A percentile compares a stretch with the other conserved stretches of the same genome.
phyloP scores from a whole-genome alignment of 1,140 invertebrate species.

The Anthonomus grandis region DNA sequence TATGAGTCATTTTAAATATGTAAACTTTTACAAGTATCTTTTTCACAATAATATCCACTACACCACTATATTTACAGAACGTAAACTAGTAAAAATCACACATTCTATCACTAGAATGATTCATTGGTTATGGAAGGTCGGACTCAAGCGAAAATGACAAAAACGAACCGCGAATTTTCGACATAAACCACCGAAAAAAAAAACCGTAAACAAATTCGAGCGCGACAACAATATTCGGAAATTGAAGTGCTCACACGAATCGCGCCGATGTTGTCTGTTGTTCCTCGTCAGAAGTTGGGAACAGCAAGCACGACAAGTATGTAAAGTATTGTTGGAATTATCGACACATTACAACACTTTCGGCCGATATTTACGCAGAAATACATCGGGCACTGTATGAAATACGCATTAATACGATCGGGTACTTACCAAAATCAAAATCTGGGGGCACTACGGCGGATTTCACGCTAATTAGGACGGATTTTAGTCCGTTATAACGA shows the following conservation, averaged over 20 bases:
- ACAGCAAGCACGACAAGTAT: slow-evolving; percentile 69
- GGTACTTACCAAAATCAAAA: slow-evolving; percentile 65
- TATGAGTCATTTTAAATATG: too few relatives aligned
- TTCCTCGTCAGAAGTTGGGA: slow-evolving; percentile 42
- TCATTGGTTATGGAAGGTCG: too few relatives aligned
- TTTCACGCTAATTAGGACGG: slow-evolving; percentile 58
- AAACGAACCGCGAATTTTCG: too few relatives aligned
- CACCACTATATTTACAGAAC: too few relatives aligned
- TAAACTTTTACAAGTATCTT: too few relatives aligned
- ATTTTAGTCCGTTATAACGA: slow-evolving; percentile 73
- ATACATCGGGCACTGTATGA: slow-evolving; percentile 55
- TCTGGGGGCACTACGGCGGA: slow-evolving; percentile 56
- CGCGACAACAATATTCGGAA: slow-evolving; percentile 27
- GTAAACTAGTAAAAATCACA: too few relatives aligned
- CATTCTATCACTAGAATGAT: too few relatives aligned
- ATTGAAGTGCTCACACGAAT: slow-evolving; percentile 35
- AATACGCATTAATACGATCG: slow-evolving; percentile 53
- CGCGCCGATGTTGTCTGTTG: slow-evolving; percentile 39
- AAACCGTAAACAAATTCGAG: slow-evolving; percentile 10
- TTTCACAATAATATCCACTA: too few relatives aligned
- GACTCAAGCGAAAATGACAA: too few relatives aligned
- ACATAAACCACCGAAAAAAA: too few relatives aligned
- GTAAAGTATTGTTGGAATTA: slow-evolving; percentile 75
- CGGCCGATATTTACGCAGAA: slow-evolving; percentile 57
- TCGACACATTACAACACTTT: slow-evolving; percentile 69